phyloP scores from a whole-genome alignment of 1,140 invertebrate species.

The Ditylenchus dipsaci region DNA sequence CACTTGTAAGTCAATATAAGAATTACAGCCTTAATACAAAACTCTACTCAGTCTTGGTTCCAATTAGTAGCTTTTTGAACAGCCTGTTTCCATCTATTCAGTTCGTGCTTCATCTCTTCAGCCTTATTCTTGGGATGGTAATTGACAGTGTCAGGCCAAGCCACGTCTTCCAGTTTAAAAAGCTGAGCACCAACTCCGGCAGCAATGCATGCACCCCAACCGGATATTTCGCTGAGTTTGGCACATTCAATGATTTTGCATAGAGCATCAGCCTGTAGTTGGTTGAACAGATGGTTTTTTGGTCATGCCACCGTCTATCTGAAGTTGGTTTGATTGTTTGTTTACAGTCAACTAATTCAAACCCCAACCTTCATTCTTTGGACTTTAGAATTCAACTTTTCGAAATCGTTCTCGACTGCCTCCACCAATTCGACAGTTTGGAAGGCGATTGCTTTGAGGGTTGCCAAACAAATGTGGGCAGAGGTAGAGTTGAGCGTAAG shows the following conservation, averaged over 20 bases:
- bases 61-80: conserved; percentile 10
- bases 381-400: background rate
- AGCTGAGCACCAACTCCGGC: conserved; percentile 48
- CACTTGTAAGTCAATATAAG: too few species aligned
- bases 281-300: conserved; percentile 58
- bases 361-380: background rate
- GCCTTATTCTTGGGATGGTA: conserved; percentile 5
- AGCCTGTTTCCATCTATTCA: conserved; percentile 22
- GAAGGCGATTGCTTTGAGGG: conserved; percentile 87
- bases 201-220: conserved; percentile 43
- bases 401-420: conserved; percentile 44
- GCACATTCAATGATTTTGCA: conserved; percentile 62
- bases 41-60: too few species aligned
- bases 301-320: background rate
- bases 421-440: conserved; percentile 68
- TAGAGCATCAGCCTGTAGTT: conserved; percentile 83
- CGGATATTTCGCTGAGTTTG: conserved; percentile 52
- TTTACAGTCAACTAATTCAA: too few species aligned
- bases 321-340: conserved; percentile 58
- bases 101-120: conserved; percentile 4
- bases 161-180: conserved; percentile 34
- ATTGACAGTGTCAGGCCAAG: background rate
- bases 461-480: conserved; percentile 73
- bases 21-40: too few species aligned
- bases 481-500: background rate